These are phyloP conservation scores for Fratercula arctica DNA, from an alignment of 2,797 vertebrate species.

Conservation along the genomic window DNA sequence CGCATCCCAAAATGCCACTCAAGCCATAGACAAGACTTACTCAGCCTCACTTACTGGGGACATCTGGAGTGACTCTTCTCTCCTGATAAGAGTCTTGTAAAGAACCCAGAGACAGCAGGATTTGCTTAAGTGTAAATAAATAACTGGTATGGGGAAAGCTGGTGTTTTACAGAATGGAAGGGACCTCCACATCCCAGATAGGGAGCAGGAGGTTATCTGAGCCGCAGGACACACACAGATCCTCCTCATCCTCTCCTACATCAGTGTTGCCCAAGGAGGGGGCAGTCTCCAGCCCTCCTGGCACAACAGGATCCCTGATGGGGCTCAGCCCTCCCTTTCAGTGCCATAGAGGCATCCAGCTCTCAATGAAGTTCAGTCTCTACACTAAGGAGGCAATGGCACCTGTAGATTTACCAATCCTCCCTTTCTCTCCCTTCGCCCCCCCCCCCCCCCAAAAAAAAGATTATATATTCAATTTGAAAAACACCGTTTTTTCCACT, in stretches of 20 bases:
- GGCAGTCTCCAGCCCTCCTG: neutral
- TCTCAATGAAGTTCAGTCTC: neutral
- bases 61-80: neutral
- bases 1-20: neutral
- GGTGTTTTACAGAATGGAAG: neutral
- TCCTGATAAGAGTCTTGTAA: neutral
- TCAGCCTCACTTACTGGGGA: neutral
- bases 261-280: neutral
- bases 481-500: neutral
- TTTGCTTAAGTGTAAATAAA: neutral
- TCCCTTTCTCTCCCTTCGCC: neutral
- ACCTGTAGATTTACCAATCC: neutral
- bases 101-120: neutral
- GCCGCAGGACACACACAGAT: neutral
- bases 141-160: neutral
- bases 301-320: neutral
- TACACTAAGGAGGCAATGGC: neutral
- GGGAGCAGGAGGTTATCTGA: neutral
- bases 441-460: neutral
- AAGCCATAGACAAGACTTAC: neutral
- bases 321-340: neutral
- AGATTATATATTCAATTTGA: neutral
- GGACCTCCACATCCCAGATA: neutral
- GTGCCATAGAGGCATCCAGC: neutral
- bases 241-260: neutral